A percentile compares a stretch with the other conserved stretches of the same genome.
Conservation (phyloP, 2,113 vertebrate genomes). For the Athene noctua region DNA sequence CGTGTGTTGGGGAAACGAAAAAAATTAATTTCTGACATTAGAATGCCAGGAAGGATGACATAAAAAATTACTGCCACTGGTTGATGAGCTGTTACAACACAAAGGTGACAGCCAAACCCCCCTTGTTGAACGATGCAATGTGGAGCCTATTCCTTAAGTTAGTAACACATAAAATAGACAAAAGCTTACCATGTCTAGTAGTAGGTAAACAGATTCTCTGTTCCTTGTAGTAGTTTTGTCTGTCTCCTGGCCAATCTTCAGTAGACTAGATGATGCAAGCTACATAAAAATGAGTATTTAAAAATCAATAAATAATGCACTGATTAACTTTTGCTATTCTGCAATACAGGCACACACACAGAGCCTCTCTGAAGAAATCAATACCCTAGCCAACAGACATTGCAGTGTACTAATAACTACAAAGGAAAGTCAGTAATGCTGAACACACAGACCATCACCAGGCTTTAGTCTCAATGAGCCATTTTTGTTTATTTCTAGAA, state of each 20-base stretch:
- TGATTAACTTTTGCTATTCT: background rate
- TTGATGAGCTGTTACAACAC: background rate
- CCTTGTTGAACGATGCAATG: background rate
- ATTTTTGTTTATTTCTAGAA: background rate
- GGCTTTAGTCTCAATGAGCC: background rate
- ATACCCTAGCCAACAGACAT: background rate
- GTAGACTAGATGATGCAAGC: conserved; percentile 95
- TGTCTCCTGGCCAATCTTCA: conserved; percentile 98
- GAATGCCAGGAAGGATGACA: background rate
- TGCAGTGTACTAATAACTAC: background rate
- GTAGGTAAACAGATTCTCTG: conserved; percentile 96
- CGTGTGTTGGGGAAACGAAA: background rate
- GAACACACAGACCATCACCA: background rate
- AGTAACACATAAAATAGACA: background rate
- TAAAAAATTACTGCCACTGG: background rate
- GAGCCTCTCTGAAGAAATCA: background rate
- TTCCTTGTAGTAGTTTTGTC: conserved; percentile 98
- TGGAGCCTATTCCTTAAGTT: background rate
- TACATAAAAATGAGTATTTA: conserved; percentile 45
- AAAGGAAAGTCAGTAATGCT: background rate
- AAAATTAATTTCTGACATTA: background rate
- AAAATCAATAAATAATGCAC: background rate
- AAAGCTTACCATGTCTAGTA: conserved; percentile 93
- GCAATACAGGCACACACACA: background rate
- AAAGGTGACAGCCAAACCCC: background rate